phyloP scores from a whole-genome alignment of 2,888 invertebrate genomes.

The Andrena minutula region DNA sequence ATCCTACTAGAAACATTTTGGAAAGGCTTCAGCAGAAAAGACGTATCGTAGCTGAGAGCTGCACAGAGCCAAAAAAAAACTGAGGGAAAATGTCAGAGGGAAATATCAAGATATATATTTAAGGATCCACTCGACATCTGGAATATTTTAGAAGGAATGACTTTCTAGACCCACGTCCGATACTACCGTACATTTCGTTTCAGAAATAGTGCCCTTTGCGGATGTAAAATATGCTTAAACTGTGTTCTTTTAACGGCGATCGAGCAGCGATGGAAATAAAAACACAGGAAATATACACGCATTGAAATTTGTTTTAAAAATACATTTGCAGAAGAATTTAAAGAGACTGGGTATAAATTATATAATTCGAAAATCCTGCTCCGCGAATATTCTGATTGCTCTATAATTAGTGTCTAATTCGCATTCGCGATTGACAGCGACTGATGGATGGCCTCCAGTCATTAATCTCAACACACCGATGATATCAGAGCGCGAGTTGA shows the following conservation, averaged over 20 bases:
- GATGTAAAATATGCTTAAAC: background rate
- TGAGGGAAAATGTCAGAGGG: background rate
- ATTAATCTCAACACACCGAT: slow-evolving; percentile 38
- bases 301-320: no score
- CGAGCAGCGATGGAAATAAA: background rate
- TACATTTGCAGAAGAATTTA: no score
- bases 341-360: background rate
- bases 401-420: slow-evolving; percentile 22
- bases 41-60: background rate
- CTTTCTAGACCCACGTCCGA: background rate
- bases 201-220: background rate
- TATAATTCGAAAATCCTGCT: background rate
- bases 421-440: slow-evolving; percentile 23
- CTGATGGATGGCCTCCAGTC: slow-evolving; percentile 16
- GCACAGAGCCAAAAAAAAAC: background rate
- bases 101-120: background rate
- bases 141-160: background rate
- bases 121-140: background rate
- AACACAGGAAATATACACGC: no score
- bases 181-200: background rate
- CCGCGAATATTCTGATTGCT: background rate
- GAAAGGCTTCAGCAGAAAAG: background rate
- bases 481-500: slow-evolving; percentile 12
- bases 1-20: background rate
- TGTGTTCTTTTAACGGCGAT: background rate